Evolutionary conservation across 2,888 invertebrate species (phyloP), one percentile per base, ranked within the genome.

Genomic region (Galerucella calmariensis): DNA sequence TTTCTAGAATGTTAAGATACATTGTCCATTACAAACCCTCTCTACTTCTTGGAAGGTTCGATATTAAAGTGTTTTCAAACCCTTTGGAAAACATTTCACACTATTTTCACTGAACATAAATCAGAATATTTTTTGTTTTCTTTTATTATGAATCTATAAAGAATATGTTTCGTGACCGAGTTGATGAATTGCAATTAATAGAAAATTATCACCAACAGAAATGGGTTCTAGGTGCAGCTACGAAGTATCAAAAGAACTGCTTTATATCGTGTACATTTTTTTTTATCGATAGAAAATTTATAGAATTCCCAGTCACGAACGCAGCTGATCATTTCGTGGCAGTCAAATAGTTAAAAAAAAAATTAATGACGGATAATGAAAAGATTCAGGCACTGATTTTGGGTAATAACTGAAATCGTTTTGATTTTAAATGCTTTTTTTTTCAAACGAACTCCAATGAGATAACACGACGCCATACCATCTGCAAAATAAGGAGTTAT

Each of bases 251-350:
- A 62, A 69, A 69, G n/a, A 27, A 46, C 59, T 46, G 59, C 46
- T 61, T 61, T 14, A 61, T 69, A 44, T 69, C 69, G 69, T 69
- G 69, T 46, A 61, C 48, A 53, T 51, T 69, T 69, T 68, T 68
- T 69, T 69, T 41, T 41, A 1, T 41, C 35, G 35, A 61, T 69
- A 48, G 48, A 61, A 61, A 48, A 69, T 69, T 69, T 61, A 69
- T 69, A 69, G 69, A 69, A 69, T 41, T 69, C 61, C 46, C 61
- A 61, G 69, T 69, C 69, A 69, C 69, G 69, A 69, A 69, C 51
- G 51, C 69, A 35, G 48, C 35, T 69, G 69, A 69, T 69, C 69
- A 69, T 62, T 68, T 69, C 69, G 69, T 69, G 69, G 48, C 61
- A 69, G 27, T 61, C 48, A 35, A 69, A 69, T 51, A 61, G 69